phyloP scores from a whole-genome alignment of 2,888 invertebrate species.

The Phyllotreta cruciferae region DNA sequence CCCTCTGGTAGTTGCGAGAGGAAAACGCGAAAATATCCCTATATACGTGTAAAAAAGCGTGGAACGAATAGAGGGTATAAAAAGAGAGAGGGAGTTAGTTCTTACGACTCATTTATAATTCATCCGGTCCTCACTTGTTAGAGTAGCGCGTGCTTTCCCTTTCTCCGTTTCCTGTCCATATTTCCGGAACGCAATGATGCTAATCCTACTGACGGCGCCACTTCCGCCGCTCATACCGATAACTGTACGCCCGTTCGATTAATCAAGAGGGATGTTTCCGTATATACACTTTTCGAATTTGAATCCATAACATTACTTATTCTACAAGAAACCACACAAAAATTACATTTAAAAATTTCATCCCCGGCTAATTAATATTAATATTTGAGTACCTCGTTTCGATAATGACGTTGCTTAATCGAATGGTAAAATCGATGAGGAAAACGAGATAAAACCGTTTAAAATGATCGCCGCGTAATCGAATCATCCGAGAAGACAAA shows the following conservation, averaged over 20 bases:
- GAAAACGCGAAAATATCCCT: too few relatives aligned
- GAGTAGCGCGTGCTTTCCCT: conserved; percentile 40
- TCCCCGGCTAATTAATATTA: too few relatives aligned
- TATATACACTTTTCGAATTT: too few relatives aligned
- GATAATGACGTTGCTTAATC: neutral
- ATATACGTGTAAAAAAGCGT: too few relatives aligned
- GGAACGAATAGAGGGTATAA: conserved; percentile 15
- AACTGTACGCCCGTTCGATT: conserved; percentile 51
- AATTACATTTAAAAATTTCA: too few relatives aligned
- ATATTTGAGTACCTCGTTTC: too few relatives aligned
- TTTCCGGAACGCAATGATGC: conserved; percentile 51
- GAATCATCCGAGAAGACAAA: conserved; percentile 49
- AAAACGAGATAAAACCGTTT: conserved; percentile 49
- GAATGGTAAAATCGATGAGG: neutral
- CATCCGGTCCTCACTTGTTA: conserved; percentile 53
- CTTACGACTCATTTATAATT: conserved; percentile 62
- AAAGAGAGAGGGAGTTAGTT: conserved; percentile 56
- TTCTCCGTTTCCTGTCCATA: conserved; percentile 48
- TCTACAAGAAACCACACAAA: too few relatives aligned
- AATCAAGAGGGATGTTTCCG: too few relatives aligned
- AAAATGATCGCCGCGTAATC: conserved; percentile 33
- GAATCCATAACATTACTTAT: too few relatives aligned
- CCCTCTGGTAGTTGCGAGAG: too few relatives aligned
- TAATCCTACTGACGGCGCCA: conserved; percentile 43
- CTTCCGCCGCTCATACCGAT: conserved; percentile 48